These are phyloP conservation scores for Podotricha telesiphe DNA, from an alignment of 2,888 invertebrate genomes.

Conservation along the genomic window DNA sequence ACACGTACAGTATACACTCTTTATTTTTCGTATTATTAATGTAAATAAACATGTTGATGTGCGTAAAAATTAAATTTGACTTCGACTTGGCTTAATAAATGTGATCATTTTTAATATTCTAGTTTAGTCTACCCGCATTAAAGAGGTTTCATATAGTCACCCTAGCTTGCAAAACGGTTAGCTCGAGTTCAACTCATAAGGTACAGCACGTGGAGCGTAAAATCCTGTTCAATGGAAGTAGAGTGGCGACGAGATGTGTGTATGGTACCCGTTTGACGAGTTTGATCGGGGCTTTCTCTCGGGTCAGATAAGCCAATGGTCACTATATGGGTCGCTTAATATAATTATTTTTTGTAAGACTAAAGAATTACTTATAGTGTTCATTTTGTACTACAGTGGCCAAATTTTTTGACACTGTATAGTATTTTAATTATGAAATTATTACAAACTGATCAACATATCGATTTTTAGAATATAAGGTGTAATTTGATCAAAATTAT, in stretches of 20 bases:
- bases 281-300: constrained; percentile 62
- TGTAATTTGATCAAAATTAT: too few species aligned
- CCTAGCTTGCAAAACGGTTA: constrained; percentile 17
- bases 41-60: not conserved
- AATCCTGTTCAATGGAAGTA: constrained; percentile 38
- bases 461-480: too few species aligned
- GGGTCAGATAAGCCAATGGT: constrained; percentile 46
- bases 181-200: constrained; percentile 28
- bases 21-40: not conserved
- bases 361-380: constrained; percentile 2
- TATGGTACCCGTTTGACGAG: constrained; percentile 69
- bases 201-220: constrained; percentile 33
- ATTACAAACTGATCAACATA: too few species aligned
- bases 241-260: constrained; percentile 53
- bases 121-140: not conserved
- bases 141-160: constrained; percentile 8
- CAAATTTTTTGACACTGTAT: not conserved
- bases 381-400: not conserved
- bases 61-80: not conserved
- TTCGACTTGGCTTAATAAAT: not conserved
- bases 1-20: too few species aligned
- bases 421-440: too few species aligned
- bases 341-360: constrained; percentile 14
- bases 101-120: not conserved
- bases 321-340: constrained; percentile 36